Conservation (phyloP, 1,140 invertebrate genomes). For the Drosophila gunungcola region DNA sequence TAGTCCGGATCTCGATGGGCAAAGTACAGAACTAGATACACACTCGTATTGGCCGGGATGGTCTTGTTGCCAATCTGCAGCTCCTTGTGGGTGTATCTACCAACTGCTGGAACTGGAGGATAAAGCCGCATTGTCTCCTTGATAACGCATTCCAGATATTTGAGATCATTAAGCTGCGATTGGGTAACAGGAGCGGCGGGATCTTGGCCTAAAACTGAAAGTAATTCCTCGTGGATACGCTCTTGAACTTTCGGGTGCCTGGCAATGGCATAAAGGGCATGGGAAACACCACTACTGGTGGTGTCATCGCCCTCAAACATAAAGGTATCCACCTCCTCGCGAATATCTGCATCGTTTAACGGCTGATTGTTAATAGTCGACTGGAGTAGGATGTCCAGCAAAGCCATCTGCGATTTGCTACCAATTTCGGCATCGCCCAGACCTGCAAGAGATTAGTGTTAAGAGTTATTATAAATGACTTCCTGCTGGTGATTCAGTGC, state of each 20-base stretch:
- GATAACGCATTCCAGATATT: slow-evolving; percentile 86
- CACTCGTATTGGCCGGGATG: slow-evolving; percentile 61
- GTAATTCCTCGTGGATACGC: slow-evolving; percentile 86
- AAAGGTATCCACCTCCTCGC: slow-evolving; percentile 91
- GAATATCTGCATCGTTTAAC: slow-evolving; percentile 88
- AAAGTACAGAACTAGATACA: slow-evolving; percentile 80
- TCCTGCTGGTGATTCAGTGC: slow-evolving; percentile 14
- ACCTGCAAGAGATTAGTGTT: slow-evolving; percentile 22
- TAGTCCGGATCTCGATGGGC: slow-evolving; percentile 55
- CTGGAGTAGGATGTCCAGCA: slow-evolving; percentile 91
- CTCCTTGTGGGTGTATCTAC: slow-evolving; percentile 83
- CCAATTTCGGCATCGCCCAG: slow-evolving; percentile 72
- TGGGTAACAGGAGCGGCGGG: slow-evolving; percentile 70
- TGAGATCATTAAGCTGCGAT: slow-evolving; percentile 85
- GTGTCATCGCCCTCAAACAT: slow-evolving; percentile 88
- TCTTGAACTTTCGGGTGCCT: slow-evolving; percentile 84
- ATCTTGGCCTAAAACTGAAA: slow-evolving; percentile 85
- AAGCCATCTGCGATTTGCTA: slow-evolving; percentile 88
- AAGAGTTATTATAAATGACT: neutral
- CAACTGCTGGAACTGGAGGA: slow-evolving; percentile 86
- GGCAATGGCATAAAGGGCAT: slow-evolving; percentile 59
- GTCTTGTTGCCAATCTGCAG: slow-evolving; percentile 47
- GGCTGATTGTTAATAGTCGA: slow-evolving; percentile 86
- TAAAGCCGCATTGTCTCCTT: slow-evolving; percentile 86
- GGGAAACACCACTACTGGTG: slow-evolving; percentile 67